Base-by-base conservation (phyloP, 2,888 invertebrate species). In the Troides helena region DNA sequence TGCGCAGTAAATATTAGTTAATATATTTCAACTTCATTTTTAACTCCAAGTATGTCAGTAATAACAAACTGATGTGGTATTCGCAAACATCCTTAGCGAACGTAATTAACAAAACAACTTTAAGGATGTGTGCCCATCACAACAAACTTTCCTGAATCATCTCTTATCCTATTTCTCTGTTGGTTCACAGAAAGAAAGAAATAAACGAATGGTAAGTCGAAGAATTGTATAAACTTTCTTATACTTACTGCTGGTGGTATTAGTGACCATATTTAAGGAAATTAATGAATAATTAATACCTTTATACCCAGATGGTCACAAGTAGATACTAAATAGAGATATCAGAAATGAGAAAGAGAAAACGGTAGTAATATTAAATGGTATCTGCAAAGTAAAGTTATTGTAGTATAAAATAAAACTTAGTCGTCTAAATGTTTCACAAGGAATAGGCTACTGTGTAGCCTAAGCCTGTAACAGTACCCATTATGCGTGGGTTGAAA, bases 151-250 rank as follows among this genome's bases (percentile, higher is more conserved):
- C n/a, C 23, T 12, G 57, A 10, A 23, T 23, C 23, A 21, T 58
- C n/a, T 58, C 23, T 59, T n/a, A 62, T 30, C 30, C 30, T 43
- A 58, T n/a, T 63, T 71, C 70, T 68, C 68, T 64, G 58, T 68
- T 68, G 53, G 64, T 74, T 59, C 73, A 71, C 74, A 74, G 75
- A 74, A 70, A 73, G 71, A 73, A 72, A 73, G 74, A 73, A 74
- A 72, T 62, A 74, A 72, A 60, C 74, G 70, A 50, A 43, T 74
- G 73, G 74, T 75, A 69, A 75, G 73, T 68, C 50, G 56, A 68
- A 68, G 64, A 65, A n/a, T 25, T 46, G 46, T 3, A 12, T 46
- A 14, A 46, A 46, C 46, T 6, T 0, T 39, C 39, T 10, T 10
- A 39, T 39, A 39, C 39, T 8, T 10, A 10, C 39, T 39, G 10